Evolutionary conservation across 2,797 vertebrate species (phyloP).

Genomic region (Coccyzus lansbergi): DNA sequence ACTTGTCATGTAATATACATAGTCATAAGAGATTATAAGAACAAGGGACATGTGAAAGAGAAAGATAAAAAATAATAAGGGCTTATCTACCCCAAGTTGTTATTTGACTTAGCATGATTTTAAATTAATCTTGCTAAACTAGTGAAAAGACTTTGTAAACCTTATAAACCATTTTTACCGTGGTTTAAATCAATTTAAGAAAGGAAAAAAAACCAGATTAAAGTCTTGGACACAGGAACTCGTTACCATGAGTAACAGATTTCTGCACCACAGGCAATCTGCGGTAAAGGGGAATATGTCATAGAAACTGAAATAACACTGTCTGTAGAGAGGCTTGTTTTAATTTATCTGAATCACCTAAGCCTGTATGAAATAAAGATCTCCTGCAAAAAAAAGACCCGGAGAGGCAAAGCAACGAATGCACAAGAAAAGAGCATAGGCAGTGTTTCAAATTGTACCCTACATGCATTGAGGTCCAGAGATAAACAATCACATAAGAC

Average conservation of each 20-base stretch:
- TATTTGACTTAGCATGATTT: conserved; percentile 25
- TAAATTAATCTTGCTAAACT: conserved; percentile 52
- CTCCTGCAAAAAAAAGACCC: background rate
- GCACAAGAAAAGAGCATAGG: background rate
- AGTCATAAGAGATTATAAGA: conserved; percentile 11
- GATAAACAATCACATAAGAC: background rate
- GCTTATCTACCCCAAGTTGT: background rate
- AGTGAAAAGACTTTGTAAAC: conserved; percentile 25
- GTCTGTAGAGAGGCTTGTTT: background rate
- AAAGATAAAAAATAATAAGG: conserved; percentile 10
- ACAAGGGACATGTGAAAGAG: conserved; percentile 25
- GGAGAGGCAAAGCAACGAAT: background rate
- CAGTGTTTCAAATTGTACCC: background rate
- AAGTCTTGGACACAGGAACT: conserved; percentile 27
- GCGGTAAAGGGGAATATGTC: background rate
- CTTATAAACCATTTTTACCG: background rate
- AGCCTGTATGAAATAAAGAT: background rate
- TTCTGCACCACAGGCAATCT: conserved; percentile 40
- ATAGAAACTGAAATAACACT: conserved; percentile 42
- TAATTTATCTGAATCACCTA: conserved; percentile 33
- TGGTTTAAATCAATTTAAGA: conserved; percentile 8
- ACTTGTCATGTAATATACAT: background rate
- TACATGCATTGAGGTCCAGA: background rate
- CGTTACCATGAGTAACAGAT: conserved; percentile 41
- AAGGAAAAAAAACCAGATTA: background rate